Evolutionary conservation across 1,140 invertebrate species (phyloP).

Genomic region (Drosophila hydei): DNA sequence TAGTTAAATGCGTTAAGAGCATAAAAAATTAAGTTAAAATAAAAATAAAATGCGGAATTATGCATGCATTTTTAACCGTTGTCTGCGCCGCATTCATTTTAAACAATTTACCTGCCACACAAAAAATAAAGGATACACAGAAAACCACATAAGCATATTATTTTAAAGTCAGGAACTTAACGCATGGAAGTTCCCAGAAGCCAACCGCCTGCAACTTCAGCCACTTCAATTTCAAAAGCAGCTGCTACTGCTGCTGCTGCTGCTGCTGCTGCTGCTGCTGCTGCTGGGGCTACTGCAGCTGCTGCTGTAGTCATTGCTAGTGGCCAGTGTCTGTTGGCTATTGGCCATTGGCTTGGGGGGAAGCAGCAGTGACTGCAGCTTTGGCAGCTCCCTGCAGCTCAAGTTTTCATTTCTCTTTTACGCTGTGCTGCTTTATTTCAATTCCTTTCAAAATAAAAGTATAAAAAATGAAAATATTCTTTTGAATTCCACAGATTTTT

Average conservation of each 20-base stretch:
- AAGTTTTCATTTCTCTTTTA: conserved; percentile 39
- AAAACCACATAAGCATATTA: conserved; percentile 47
- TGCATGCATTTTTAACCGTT: conserved; percentile 74
- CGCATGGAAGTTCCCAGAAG: conserved; percentile 9
- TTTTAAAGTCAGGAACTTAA: conserved; percentile 60
- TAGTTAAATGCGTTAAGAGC: conserved; percentile 34
- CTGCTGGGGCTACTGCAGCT: conserved; percentile 5
- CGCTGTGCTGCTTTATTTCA: conserved; percentile 48
- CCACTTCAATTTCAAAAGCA: conserved; percentile 78
- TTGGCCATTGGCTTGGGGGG: not conserved
- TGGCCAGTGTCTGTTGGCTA: conserved; percentile 21
- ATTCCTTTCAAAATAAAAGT: conserved; percentile 34
- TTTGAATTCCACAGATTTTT: conserved; percentile 54
- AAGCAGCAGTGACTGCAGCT: too few relatives aligned
- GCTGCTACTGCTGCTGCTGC: conserved; percentile 32
- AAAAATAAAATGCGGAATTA: conserved; percentile 55
- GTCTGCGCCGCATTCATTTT: conserved; percentile 66
- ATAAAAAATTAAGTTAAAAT: conserved; percentile 19
- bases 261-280: conserved; percentile 36
- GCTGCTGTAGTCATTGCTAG: conserved; percentile 44
- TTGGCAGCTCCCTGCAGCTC: conserved; percentile 33
- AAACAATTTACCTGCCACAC: conserved; percentile 67
- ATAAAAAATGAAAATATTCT: conserved; percentile 36
- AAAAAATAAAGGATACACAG: not conserved
- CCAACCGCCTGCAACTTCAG: conserved; percentile 37